Evolutionary conservation across 2,113 vertebrate species (phyloP), one percentile per base, ranked within the genome.

Genomic region (Anoura caudifer): DNA sequence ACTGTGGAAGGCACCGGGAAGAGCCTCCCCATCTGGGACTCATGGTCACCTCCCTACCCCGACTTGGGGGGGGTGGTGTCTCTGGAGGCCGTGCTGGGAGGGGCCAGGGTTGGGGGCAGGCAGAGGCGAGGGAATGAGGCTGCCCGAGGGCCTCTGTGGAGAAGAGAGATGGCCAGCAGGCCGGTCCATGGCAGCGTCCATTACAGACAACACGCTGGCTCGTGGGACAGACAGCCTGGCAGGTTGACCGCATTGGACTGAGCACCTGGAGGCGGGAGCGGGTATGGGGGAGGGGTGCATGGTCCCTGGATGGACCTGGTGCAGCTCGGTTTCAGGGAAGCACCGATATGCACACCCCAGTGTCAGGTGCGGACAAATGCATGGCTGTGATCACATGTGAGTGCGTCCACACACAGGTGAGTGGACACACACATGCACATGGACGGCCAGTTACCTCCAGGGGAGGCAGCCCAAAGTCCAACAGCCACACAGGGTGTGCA

Each of bases 121-220:
- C 33, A 9, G 50, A 11, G 7, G 1, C 4, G 10, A 9, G 12
- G 24, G 59, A 26, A 3, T 31, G 2, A 22, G 14, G 15, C 1
- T 2, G 59, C 59, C 59, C 24, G 24, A 61, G 24, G 59, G 14
- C 43, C 7, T 38, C 67, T 5, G 15, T 3, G 28, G 1, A 17
- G 36, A 19, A 15, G 36, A 54, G 20, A 15, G 2, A 2, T 4
- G 3, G 41, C 75, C 5, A 2, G 14, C 3, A 22, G 54, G 54
- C 54, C 54, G 2, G 54, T 22, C 20, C 54, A 56, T 5, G 20
- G 9, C 3, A 0, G 13, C 13, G 16, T 9, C 20, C 50, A 0
- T 2, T 31, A 2, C 0, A 36, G 1, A 7, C 3, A 1, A 2
- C 1, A 0, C 1, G 3, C 26, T 7, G 3, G 15, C 2, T 9